Evolutionary conservation across 2,888 invertebrate species (phyloP), one percentile per base, ranked within the genome.

Genomic region (Acleris emargana): DNA sequence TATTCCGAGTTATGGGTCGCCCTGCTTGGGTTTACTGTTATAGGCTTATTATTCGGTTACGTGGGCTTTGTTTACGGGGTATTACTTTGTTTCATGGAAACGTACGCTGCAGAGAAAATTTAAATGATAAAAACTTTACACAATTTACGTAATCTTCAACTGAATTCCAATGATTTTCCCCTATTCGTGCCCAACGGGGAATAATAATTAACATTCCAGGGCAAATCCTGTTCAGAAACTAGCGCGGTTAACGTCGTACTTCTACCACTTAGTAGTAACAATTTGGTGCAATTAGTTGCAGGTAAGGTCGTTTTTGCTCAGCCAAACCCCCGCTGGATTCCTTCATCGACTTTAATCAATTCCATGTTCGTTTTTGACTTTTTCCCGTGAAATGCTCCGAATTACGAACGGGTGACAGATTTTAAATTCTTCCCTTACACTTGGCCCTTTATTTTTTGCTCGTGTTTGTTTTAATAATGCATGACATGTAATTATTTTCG

Each of bases 351-450:
- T 86, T 79, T 82, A 89, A 89, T 87, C 82, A 84, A 91, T 87
- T 87, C 86, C 77, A 77, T 78, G 83, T 85, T 81, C 83, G 80
- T 77, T 77, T 83, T 82, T 80, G 71, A 80, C 79, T 87, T 87
- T 88, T 89, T 86, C 79, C 76, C 70, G 72, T 72, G 79, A 83
- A 87, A 88, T 86, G 87, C 84, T 85, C 85, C 80, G 88, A 88
- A 90, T 91, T 86, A 87, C 79, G 82, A 88, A 82, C 82, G 81
- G 87, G 90, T 91, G 92, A 91, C 89, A 91, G 88, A 91, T 89
- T 91, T 90, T 86, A 88, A 91, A 91, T 91, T 91, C 88, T 89
- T 89, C 82, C 78, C 87, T 91, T 91, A 91, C 91, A 91, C 91
- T 91, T 91, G 89, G 83, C 77, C 75, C 74, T 76, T 75, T 69